phyloP scores from a whole-genome alignment of 2,888 invertebrate species.

The Ecliptopera silaceata region DNA sequence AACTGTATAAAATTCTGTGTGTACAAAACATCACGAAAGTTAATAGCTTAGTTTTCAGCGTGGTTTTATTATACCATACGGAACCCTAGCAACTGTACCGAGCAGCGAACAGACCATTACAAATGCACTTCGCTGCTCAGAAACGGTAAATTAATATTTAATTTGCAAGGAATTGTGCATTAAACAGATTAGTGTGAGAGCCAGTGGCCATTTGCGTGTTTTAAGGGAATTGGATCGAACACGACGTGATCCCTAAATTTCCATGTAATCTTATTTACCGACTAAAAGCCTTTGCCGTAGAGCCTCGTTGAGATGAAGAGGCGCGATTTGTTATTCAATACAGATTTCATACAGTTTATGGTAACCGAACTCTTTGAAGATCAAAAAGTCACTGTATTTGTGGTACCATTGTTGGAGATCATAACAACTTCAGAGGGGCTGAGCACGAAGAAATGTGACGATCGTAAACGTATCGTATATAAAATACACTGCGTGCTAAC shows the following conservation, averaged over 20 bases:
- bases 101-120: conserved; percentile 15
- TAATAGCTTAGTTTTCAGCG: too few species aligned
- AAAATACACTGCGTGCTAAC: too few species aligned
- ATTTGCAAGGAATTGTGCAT: conserved; percentile 20
- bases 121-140: conserved; percentile 22
- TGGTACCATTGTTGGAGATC: too few species aligned
- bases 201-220: conserved; percentile 17
- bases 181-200: conserved; percentile 20
- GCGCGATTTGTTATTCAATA: neutral
- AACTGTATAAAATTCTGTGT: too few species aligned
- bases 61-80: neutral
- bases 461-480: too few species aligned
- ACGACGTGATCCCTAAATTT: conserved; percentile 13
- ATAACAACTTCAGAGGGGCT: too few species aligned
- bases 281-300: conserved; percentile 21
- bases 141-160: conserved; percentile 29
- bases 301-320: conserved; percentile 1
- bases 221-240: conserved; percentile 22
- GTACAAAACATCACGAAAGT: too few species aligned
- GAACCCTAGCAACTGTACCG: conserved; percentile 22
- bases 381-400: too few species aligned
- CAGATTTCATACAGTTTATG: too few species aligned
- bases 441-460: too few species aligned
- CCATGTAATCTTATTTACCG: conserved; percentile 17
- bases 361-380: too few species aligned